Conservation (phyloP, 2,113 vertebrate species). For the Sardina pilchardus region DNA sequence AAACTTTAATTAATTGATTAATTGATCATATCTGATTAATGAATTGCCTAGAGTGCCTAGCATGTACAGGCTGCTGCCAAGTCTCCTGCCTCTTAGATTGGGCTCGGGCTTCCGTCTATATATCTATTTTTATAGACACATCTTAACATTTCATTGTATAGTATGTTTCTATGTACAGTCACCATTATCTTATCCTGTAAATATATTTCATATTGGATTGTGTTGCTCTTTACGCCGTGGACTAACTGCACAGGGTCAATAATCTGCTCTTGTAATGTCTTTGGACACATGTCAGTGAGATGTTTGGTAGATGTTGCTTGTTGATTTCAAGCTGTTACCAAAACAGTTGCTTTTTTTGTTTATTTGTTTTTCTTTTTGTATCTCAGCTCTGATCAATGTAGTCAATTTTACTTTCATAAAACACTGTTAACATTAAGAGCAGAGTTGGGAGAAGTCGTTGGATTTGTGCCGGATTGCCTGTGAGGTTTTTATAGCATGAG, state of each 20-base stretch:
- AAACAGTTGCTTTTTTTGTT: neutral
- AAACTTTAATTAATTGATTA: slow-evolving; percentile 14
- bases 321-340: neutral
- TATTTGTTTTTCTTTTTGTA: neutral
- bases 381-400: neutral
- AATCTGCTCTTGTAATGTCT: neutral
- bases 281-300: neutral
- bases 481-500: neutral
- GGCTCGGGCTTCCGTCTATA: neutral
- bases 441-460: neutral
- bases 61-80: slow-evolving; percentile 53
- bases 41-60: slow-evolving; percentile 71
- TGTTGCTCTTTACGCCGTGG: neutral
- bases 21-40: slow-evolving; percentile 18
- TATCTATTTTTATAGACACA: neutral
- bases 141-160: neutral
- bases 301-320: neutral
- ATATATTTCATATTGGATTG: neutral
- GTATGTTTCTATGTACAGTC: neutral
- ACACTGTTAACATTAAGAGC: neutral
- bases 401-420: neutral
- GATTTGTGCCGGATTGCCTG: neutral
- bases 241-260: neutral
- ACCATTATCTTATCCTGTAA: neutral
- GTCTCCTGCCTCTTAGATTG: neutral